Base-by-base conservation (phyloP, 1,140 invertebrate genomes). In the Popillia japonica region DNA sequence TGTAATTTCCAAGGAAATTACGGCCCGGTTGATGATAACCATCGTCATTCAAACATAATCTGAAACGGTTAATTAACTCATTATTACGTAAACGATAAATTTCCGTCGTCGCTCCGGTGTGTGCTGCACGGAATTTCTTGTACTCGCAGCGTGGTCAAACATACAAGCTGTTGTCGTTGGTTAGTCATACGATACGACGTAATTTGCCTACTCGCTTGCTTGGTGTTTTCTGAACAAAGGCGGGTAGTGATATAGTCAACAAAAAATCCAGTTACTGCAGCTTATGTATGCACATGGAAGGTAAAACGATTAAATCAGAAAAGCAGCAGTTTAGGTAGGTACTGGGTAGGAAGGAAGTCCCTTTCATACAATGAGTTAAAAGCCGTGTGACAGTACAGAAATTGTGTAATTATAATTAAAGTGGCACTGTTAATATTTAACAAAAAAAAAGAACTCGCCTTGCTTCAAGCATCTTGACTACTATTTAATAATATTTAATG, bases 11-110 rank as follows among this genome's bases (percentile, higher is more conserved):
- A 68, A 34, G n/a, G 48, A 55, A 55, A 55, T 55, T 55, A 55
- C 48, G 48, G 14, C 48, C 48, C 14, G 61, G 20, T 34, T 11
- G 61, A 68, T 68, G 61, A 68, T 68, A 68, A 23, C 61, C 61
- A 68, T 68, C 61, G 61, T 34, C 61, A 34, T 34, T 68, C 61
- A 68, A 68, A 68, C 61, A 22, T 68, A 68, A 68, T 68, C 61
- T 34, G 61, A 68, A 20, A 23, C 61, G 17, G 20, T 27, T 68
- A 68, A 68, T 68, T 68, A 68, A 34, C 61, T 34, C 22, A 34
- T 34, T 68, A 68, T 68, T 34, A 68, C 61, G 61, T 55, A 55
- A 55, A 55, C 48, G 48, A 55, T 55, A 55, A 55, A 55, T 55
- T 55, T 55, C 48, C 48, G 48, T 55, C 48, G 14, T 14, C 48